These are phyloP conservation scores for Sinocyclocheilus anshuiensis DNA, from an alignment of 2,113 vertebrate species.

Conservation along the genomic window DNA sequence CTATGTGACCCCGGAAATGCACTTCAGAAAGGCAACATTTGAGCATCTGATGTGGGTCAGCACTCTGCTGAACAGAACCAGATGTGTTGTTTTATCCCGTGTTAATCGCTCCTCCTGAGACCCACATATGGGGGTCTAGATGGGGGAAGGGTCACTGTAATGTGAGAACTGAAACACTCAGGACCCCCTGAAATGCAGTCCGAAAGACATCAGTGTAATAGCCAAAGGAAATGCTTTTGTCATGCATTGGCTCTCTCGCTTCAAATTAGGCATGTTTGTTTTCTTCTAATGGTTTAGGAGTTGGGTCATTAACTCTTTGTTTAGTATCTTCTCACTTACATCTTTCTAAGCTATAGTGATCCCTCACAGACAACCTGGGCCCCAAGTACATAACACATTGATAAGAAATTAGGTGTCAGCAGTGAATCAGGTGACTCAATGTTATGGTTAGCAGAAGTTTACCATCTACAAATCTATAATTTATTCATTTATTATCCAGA, in stretches of 20 bases:
- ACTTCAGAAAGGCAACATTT: conserved; percentile 43
- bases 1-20: neutral
- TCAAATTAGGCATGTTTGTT: conserved; percentile 23
- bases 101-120: conserved; percentile 28
- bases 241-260: conserved; percentile 5
- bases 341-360: neutral
- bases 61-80: conserved; percentile 45
- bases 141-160: conserved; percentile 18
- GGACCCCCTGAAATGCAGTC: conserved; percentile 24
- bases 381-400: neutral
- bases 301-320: neutral
- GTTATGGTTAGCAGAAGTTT: neutral
- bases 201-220: conserved; percentile 12
- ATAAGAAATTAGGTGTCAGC: neutral
- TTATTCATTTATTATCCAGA: neutral
- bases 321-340: neutral
- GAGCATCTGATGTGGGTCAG: conserved; percentile 21
- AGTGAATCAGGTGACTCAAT: neutral
- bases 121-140: neutral
- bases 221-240: conserved; percentile 38
- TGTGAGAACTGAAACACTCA: conserved; percentile 18
- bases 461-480: neutral
- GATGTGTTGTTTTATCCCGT: conserved; percentile 49
- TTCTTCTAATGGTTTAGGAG: neutral
- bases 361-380: neutral